phyloP scores from a whole-genome alignment of 2,797 vertebrate genomes.

The Mormyrops boulengeri region DNA sequence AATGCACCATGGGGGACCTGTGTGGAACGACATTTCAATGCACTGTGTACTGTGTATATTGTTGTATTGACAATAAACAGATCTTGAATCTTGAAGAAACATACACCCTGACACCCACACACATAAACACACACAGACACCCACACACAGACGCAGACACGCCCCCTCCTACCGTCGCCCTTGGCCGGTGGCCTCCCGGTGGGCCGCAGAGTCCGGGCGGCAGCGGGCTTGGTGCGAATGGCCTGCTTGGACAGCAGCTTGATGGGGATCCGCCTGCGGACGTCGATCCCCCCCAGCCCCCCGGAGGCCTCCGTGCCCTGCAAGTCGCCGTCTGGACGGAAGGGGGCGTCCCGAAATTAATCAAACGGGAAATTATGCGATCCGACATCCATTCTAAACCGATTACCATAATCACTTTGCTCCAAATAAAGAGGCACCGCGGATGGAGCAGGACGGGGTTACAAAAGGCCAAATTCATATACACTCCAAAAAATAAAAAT shows the following conservation, averaged over 20 bases:
- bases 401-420: not conserved
- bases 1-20: too few relatives aligned
- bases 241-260: constrained; percentile 92
- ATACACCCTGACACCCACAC: not conserved
- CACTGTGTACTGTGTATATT: too few relatives aligned
- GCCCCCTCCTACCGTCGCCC: constrained; percentile 72
- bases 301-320: constrained; percentile 95
- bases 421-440: not conserved
- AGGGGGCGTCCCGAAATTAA: not conserved
- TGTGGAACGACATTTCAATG: too few relatives aligned
- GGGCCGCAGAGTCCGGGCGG: constrained; percentile 64
- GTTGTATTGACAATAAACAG: too few relatives aligned
- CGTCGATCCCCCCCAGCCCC: constrained; percentile 80
- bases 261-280: constrained; percentile 93
- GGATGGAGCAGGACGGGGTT: not conserved
- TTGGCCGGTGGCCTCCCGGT: constrained; percentile 67
- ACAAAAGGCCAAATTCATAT: not conserved
- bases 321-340: constrained; percentile 86
- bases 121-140: not conserved
- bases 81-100: too few relatives aligned
- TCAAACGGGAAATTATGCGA: not conserved
- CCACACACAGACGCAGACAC: not conserved
- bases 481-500: not conserved
- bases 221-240: constrained; percentile 73
- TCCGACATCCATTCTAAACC: not conserved